phyloP scores from a whole-genome alignment of 2,113 vertebrate species.

The Oplegnathus fasciatus region DNA sequence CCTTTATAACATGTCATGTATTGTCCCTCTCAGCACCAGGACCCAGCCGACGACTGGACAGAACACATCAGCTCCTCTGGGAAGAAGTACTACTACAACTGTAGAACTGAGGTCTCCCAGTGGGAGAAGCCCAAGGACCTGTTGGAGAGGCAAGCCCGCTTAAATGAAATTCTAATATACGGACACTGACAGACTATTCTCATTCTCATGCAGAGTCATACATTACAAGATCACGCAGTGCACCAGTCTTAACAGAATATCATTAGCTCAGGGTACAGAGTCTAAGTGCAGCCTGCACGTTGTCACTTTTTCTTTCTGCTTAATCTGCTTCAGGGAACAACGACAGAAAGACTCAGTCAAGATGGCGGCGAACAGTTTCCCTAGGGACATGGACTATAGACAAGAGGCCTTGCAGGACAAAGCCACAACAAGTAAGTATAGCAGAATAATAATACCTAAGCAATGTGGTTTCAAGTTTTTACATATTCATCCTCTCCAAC shows the following conservation, averaged over 20 bases:
- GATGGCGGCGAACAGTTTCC: conserved; percentile 95
- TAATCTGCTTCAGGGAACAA: conserved; percentile 89
- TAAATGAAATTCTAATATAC: neutral
- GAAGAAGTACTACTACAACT: conserved; percentile 99
- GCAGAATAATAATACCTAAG: neutral
- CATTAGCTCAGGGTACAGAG: neutral
- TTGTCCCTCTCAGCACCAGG: conserved; percentile 83
- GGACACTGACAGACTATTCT: neutral
- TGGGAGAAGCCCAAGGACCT: conserved; percentile 99
- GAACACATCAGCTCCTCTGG: conserved; percentile 99
- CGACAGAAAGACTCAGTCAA: conserved; percentile 96
- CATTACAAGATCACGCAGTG: neutral
- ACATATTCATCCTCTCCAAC: no score
- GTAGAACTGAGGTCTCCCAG: conserved; percentile 98
- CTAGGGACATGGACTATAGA: conserved; percentile 99
- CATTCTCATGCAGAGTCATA: neutral
- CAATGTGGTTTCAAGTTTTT: neutral
- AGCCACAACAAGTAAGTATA: conserved; percentile 90
- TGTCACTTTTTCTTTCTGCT: conserved; percentile 19
- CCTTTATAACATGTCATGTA: neutral
- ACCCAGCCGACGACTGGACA: conserved; percentile 99
- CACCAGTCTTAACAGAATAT: neutral
- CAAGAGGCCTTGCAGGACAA: conserved; percentile 98
- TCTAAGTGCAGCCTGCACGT: neutral
- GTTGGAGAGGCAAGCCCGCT: conserved; percentile 91